Evolutionary conservation across 1,140 invertebrate genomes (phyloP), one percentile per base, ranked within the genome.

Genomic region (Patella vulgata): DNA sequence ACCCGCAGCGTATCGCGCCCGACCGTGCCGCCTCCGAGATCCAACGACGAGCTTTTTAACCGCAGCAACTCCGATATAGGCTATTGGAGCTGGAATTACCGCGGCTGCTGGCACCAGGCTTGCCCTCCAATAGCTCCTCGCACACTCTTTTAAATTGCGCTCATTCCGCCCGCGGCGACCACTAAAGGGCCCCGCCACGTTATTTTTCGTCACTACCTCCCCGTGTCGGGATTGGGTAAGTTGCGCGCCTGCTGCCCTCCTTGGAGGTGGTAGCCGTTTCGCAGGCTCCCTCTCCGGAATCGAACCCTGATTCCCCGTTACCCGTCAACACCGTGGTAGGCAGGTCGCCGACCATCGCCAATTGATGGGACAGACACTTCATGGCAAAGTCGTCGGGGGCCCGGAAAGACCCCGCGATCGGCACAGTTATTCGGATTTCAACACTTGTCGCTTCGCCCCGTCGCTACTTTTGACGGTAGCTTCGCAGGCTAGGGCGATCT

Each of bases 81-180:
- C 90, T 92, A 90, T 90, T 91, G 90, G 90, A 92, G 91, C 90
- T 91, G 90, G 91, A 92, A 91, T 93, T 92, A 92, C 91, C 91
- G 91, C 91, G 85, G 84, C 82, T 87, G 91, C 91, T 74, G 66
- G 70, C 63, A 72, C 68, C 90, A 92, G 91, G 93, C 91, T 93
- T 93, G 90, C 91, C 91, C 91, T 92, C n/a, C 90, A 92, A 92
- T 89, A 68, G 87, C 76, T 93, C 89, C 90, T 93, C 89, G 89
- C 91, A 91, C 91, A 92, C 89, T 88, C 88, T 88, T 93, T 93
- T 93, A 92, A 88, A 92, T 87, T 92, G 90, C 91, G 89, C 90
- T 91, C 91, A 92, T 92, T 93, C 90, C 90, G 87, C 92, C 93
- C 90, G 90, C 89, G 87, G 87, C n/a, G 88, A 88, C 90, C 88